Evolutionary conservation across 1,140 invertebrate species (phyloP), one percentile per base, ranked within the genome.

Genomic region (Drosophila dunni): DNA sequence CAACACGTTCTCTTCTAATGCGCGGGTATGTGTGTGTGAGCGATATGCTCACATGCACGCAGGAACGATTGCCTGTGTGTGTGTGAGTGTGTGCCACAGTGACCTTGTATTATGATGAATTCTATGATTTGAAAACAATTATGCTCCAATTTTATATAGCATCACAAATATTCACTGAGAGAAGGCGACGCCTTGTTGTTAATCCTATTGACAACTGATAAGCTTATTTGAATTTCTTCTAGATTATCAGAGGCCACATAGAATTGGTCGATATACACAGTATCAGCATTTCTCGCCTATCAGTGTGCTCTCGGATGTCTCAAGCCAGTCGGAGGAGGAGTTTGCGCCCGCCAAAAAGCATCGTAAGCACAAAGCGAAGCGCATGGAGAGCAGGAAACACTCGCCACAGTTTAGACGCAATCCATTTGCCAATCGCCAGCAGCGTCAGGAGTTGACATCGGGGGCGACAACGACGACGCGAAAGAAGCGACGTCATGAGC

Each of bases 281-380:
- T 68, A 68, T 40, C 62, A 57, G 7, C 40, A 67, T 20, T 77
- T 83, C 20, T 53, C 65, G 0, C 54, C 76, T 8, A 60, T 74
- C 7, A 67, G 45, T 20, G 53, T 79, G 13, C 60, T 88, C 0
- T 88, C 83, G 20, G 84, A 88, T 68, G 84, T 88, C 9, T 88
- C 83, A 5, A 88, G 79, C 44, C 53, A 58, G 46, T 83, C 83
- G 9, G 83, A 88, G 2, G 34, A 56, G 7, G 83, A 88, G 7
- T 66, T 63, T 33, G 76, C 71, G 9, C 33, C 50, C 7, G 68
- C 78, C 7, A 71, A 81, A 5, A 83, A 69, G 51, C 29, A 51
- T 54, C 65, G 73, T 7, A 79, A 40, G 20, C 66, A 78, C 8
- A 82, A 68, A 24, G 1, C 57, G 13, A 75, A 71, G 11, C 66